Percentiles rank a stretch among this genome's conserved stretches.
Evolutionary conservation across 2,797 vertebrate species (phyloP).

Genomic region (Rhinella marina): DNA sequence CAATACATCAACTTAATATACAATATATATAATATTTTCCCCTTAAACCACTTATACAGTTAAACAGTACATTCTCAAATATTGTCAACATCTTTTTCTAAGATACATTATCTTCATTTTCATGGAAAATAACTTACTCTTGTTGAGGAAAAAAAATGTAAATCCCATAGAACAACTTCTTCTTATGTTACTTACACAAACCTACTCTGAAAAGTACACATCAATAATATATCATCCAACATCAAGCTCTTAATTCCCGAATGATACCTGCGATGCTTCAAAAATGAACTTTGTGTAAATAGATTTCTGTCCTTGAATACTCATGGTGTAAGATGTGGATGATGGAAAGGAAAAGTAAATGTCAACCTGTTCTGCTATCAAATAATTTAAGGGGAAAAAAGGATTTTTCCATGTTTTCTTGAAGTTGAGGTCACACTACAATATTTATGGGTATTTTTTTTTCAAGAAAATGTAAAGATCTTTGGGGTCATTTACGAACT

Average conservation of each 20-base stretch:
- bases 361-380: conserved; percentile 40
- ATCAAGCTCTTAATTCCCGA: conserved; percentile 39
- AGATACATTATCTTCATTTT: neutral
- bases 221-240: conserved; percentile 53
- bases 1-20: neutral
- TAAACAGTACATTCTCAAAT: neutral
- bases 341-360: conserved; percentile 49
- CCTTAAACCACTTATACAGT: neutral
- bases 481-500: neutral
- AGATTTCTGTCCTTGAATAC: conserved; percentile 46
- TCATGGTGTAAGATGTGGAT: conserved; percentile 37
- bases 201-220: conserved; percentile 42
- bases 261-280: conserved; percentile 46
- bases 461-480: neutral
- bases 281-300: conserved; percentile 45
- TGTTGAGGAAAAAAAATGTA: neutral
- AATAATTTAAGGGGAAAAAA: conserved; percentile 18
- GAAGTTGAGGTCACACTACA: neutral
- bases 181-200: conserved; percentile 30
- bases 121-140: neutral
- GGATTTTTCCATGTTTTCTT: neutral
- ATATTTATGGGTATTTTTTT: neutral
- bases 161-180: neutral
- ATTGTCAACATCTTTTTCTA: neutral
- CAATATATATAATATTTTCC: neutral